These are phyloP conservation scores for Cydia fagiglandana DNA, from an alignment of 1,140 invertebrate species.

Conservation along the genomic window DNA sequence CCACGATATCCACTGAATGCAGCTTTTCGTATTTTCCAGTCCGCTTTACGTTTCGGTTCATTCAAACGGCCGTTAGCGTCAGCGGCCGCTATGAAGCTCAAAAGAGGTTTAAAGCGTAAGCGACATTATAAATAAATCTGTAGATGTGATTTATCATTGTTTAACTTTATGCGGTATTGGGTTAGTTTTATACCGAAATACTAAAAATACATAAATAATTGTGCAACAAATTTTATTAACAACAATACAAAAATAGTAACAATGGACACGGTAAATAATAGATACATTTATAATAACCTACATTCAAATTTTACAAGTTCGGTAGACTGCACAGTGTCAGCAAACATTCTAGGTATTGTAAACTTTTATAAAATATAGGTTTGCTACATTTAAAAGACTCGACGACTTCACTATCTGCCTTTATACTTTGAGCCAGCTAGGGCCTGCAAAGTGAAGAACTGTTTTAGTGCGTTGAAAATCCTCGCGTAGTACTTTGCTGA, in stretches of 20 bases:
- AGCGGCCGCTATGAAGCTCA: too few species aligned
- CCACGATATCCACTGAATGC: too few species aligned
- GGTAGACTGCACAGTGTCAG: background rate
- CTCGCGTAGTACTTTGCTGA: conserved; percentile 70
- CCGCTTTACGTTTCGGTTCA: too few species aligned
- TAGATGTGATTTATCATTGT: too few species aligned
- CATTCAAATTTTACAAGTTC: conserved; percentile 35
- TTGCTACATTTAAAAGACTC: background rate
- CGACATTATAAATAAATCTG: too few species aligned
- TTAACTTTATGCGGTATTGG: background rate
- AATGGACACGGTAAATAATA: conserved; percentile 63
- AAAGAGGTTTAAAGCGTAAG: too few species aligned
- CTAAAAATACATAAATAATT: background rate
- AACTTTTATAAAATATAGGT: background rate
- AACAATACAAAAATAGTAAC: conserved; percentile 67
- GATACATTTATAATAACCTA: conserved; percentile 51
- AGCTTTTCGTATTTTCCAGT: too few species aligned
- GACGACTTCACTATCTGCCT: conserved; percentile 57
- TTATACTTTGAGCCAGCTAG: conserved; percentile 71
- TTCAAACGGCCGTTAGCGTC: too few species aligned
- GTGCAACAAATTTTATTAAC: conserved; percentile 67
- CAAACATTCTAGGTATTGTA: conserved; percentile 16
- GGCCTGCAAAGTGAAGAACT: conserved; percentile 74
- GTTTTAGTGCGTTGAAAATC: conserved; percentile 74
- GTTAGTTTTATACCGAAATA: background rate